These are phyloP conservation scores for Theretra japonica DNA, from an alignment of 2,888 invertebrate species.

Conservation along the genomic window DNA sequence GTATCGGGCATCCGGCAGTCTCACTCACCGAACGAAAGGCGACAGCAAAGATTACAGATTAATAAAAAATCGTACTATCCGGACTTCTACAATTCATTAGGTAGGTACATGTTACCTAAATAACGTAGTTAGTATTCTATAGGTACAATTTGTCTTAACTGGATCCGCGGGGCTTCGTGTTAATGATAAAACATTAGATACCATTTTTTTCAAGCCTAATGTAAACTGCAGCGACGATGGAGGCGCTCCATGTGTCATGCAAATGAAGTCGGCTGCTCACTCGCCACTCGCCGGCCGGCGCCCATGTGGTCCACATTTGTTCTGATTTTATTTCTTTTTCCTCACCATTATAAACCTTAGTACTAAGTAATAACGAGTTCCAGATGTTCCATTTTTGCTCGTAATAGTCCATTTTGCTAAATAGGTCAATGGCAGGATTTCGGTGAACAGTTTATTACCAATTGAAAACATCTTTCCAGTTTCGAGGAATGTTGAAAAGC, in stretches of 20 bases:
- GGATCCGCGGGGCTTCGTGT: background rate
- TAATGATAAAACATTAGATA: background rate
- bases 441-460: constrained; percentile 44
- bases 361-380: constrained; percentile 37
- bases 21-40: too few relatives aligned
- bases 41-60: too few relatives aligned
- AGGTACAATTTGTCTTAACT: background rate
- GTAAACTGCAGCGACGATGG: constrained; percentile 44
- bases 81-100: too few relatives aligned
- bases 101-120: background rate
- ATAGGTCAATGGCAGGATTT: constrained; percentile 59
- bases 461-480: constrained; percentile 31
- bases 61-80: too few relatives aligned
- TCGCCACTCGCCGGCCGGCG: constrained; percentile 25
- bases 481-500: constrained; percentile 30
- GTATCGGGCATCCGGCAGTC: too few relatives aligned
- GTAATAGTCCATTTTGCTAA: constrained; percentile 49
- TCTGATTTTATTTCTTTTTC: constrained; percentile 36
- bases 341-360: constrained; percentile 38
- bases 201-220: constrained; percentile 29
- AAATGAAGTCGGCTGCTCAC: constrained; percentile 49
- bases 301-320: constrained; percentile 52
- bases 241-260: constrained; percentile 54
- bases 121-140: background rate
- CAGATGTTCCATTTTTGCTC: constrained; percentile 40